Conservation (phyloP, 2,888 invertebrate genomes). For the Trichogramma dendrolimi region DNA sequence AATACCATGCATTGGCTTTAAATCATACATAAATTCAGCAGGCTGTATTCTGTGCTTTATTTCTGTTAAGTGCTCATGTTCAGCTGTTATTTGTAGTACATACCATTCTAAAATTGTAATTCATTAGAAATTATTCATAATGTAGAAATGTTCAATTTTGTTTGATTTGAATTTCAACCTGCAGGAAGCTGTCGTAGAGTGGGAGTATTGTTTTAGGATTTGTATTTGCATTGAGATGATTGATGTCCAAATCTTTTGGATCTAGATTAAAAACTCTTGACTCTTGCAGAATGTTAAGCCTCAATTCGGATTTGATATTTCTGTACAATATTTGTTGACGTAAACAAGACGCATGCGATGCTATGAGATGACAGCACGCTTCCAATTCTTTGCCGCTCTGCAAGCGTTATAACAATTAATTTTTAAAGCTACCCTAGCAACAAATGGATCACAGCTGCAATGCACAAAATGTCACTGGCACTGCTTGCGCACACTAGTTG, state of each 20-base stretch:
- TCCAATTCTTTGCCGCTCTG: slow-evolving; percentile 38
- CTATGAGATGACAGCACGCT: slow-evolving; percentile 42
- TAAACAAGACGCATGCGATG: slow-evolving; percentile 44
- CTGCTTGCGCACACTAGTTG: slow-evolving; percentile 3
- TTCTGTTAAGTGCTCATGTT: slow-evolving; percentile 33
- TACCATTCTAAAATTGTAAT: slow-evolving; percentile 44
- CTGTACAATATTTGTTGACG: slow-evolving; percentile 43
- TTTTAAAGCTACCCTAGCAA: neutral
- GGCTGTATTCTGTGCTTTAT: slow-evolving; percentile 19
- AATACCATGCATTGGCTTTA: slow-evolving; percentile 37
- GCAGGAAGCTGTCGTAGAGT: slow-evolving; percentile 41
- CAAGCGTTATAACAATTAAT: neutral
- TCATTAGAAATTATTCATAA: slow-evolving; percentile 6
- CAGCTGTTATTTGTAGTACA: slow-evolving; percentile 43
- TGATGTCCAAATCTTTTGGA: slow-evolving; percentile 29
- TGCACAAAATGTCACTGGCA: too few species aligned
- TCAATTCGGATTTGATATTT: slow-evolving; percentile 37
- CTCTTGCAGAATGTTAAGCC: slow-evolving; percentile 28
- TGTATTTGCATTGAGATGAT: slow-evolving; percentile 13
- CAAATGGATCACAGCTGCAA: neutral
- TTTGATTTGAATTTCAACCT: slow-evolving; percentile 33
- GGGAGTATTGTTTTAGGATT: slow-evolving; percentile 31
- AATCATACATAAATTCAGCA: slow-evolving; percentile 25
- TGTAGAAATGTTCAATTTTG: slow-evolving; percentile 1
- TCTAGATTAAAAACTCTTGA: slow-evolving; percentile 36